These are phyloP conservation scores for Peromyscus nudipes DNA, from an alignment of 2,797 vertebrate genomes.

Conservation along the genomic window DNA sequence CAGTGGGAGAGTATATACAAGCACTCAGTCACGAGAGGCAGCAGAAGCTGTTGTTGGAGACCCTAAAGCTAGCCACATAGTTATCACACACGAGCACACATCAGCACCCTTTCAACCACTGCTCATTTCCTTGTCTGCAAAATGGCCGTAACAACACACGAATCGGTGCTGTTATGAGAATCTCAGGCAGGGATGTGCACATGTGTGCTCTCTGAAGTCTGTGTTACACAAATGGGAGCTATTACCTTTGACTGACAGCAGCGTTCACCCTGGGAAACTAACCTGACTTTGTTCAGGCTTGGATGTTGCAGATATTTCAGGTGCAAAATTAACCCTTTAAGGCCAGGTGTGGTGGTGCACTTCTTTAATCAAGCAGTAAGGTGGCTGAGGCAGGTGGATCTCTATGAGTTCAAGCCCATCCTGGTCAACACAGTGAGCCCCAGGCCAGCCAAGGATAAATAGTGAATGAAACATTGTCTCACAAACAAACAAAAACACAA, in stretches of 20 bases:
- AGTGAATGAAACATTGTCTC: neutral
- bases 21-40: neutral
- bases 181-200: slow-evolving; percentile 6
- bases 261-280: slow-evolving; percentile 14
- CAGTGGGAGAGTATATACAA: neutral
- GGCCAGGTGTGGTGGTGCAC: neutral
- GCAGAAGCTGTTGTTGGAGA: neutral
- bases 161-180: slow-evolving; percentile 20
- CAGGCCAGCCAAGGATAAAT: neutral
- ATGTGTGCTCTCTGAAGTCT: slow-evolving; percentile 20
- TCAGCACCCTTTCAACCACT: neutral
- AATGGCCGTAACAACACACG: neutral
- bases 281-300: slow-evolving; percentile 23
- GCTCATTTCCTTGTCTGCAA: slow-evolving; percentile 23
- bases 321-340: neutral
- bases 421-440: neutral
- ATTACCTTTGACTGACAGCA: slow-evolving; percentile 59
- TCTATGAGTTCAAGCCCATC: neutral
- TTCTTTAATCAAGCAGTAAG: neutral
- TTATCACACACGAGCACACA: neutral
- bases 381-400: neutral
- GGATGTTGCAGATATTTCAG: neutral
- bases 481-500: neutral
- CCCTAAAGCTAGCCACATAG: neutral
- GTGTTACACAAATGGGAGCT: slow-evolving; percentile 8